These are phyloP conservation scores for Ochropleura leucogaster DNA, from an alignment of 2,888 invertebrate species.

Conservation along the genomic window DNA sequence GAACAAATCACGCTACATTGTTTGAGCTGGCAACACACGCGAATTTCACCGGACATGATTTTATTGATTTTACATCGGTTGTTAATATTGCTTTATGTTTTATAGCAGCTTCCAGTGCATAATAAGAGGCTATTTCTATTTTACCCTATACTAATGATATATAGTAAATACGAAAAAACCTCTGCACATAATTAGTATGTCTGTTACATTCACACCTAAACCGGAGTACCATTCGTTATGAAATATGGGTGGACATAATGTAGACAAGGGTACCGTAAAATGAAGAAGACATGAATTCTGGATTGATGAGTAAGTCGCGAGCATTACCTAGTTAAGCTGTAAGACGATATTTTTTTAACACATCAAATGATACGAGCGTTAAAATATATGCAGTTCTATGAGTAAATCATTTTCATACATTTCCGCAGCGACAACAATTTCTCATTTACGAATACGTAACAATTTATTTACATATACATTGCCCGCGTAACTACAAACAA, in stretches of 20 bases:
- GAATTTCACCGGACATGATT: constrained; percentile 55
- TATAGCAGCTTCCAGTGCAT: background rate
- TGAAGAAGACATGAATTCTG: too few relatives aligned
- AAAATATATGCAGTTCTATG: background rate
- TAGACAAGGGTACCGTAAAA: too few relatives aligned
- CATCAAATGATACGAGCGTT: background rate
- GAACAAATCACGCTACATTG: constrained; percentile 56
- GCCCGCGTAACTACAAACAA: constrained; percentile 59
- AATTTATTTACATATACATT: constrained; percentile 50
- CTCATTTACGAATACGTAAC: constrained; percentile 43
- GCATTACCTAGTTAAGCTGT: background rate
- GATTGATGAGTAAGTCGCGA: too few relatives aligned
- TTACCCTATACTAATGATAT: too few relatives aligned
- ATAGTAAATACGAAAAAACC: too few relatives aligned
- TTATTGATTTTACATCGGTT: constrained; percentile 27
- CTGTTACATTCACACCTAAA: too few relatives aligned
- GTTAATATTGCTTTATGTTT: background rate
- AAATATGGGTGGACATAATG: too few relatives aligned
- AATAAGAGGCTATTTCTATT: background rate
- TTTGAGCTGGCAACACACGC: constrained; percentile 31
- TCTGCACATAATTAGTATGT: too few relatives aligned
- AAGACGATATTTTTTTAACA: background rate
- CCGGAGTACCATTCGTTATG: too few relatives aligned
- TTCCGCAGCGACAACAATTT: constrained; percentile 17
- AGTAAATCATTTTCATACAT: constrained; percentile 18